Conservation (phyloP, 2,888 invertebrate species). For the Octonoba sinensis region DNA sequence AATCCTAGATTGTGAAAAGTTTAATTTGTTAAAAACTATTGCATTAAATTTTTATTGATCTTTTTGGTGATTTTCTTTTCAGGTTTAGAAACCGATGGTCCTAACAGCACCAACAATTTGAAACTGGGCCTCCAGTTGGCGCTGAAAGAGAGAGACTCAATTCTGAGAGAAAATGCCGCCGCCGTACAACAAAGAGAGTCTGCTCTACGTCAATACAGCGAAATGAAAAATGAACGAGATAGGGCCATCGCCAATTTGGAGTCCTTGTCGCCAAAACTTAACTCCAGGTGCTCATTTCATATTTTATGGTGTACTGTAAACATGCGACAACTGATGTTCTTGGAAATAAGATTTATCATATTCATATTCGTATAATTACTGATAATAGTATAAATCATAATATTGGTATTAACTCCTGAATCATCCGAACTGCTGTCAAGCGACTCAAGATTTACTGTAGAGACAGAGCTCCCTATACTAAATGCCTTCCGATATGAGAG, state of each 20-base stretch:
- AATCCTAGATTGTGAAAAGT: no score
- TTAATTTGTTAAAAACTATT: not conserved
- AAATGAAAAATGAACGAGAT: constrained; percentile 69
- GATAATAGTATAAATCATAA: not conserved
- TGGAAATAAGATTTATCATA: not conserved
- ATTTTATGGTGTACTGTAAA: not conserved
- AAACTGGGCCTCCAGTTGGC: constrained; percentile 71
- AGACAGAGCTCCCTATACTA: no score
- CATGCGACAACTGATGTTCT: no score
- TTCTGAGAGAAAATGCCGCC: constrained; percentile 70
- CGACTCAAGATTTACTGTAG: no score
- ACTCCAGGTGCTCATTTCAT: constrained; percentile 36
- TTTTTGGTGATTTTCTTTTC: not conserved
- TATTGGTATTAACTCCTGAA: no score
- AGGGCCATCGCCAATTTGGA: constrained; percentile 69
- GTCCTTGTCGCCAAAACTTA: constrained; percentile 68
- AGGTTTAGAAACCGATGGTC: constrained; percentile 32
- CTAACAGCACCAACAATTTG: constrained; percentile 63
- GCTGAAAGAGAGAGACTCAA: constrained; percentile 70
- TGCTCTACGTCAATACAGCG: constrained; percentile 68
- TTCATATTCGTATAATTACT: not conserved
- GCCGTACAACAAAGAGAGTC: constrained; percentile 69
- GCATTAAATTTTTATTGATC: not conserved
- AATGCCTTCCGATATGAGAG: no score
- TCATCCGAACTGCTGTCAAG: no score